A percentile compares a stretch with the other conserved stretches of the same genome.
These are phyloP conservation scores for Hyposoter didymator DNA, from an alignment of 2,888 invertebrate genomes.

Conservation along the genomic window DNA sequence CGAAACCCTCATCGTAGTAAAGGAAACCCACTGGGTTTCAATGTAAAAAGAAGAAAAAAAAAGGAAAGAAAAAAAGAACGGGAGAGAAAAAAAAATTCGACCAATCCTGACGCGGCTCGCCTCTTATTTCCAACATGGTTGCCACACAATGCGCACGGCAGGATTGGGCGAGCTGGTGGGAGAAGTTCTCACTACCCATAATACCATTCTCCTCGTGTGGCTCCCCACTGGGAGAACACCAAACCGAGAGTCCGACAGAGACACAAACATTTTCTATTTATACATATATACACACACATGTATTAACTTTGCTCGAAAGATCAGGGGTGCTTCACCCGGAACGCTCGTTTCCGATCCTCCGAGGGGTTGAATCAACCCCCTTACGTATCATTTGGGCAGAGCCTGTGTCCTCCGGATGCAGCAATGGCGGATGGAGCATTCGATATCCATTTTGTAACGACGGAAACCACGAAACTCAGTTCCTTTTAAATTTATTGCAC, in stretches of 20 bases:
- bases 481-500: neutral
- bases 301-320: conserved; percentile 38
- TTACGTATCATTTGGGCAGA: conserved; percentile 25
- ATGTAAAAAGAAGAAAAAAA: conserved; percentile 68
- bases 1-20: conserved; percentile 73
- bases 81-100: conserved; percentile 78
- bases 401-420: conserved; percentile 8
- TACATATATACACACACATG: conserved; percentile 1
- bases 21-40: conserved; percentile 69
- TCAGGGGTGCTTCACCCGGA: conserved; percentile 63
- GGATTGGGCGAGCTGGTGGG: conserved; percentile 71
- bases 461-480: neutral
- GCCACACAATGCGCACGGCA: conserved; percentile 81
- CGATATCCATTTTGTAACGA: neutral
- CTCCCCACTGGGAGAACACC: conserved; percentile 79
- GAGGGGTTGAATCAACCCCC: conserved; percentile 60
- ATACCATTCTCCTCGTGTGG: conserved; percentile 79
- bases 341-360: conserved; percentile 38
- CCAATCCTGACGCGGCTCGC: conserved; percentile 82
- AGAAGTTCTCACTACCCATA: conserved; percentile 80
- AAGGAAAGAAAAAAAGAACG: conserved; percentile 28
- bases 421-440: conserved; percentile 53
- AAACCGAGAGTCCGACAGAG: conserved; percentile 48
- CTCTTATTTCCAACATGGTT: conserved; percentile 82
- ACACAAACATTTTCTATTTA: conserved; percentile 31